phyloP scores from a whole-genome alignment of 2,888 invertebrate genomes.

The Drosophila vallismaia region DNA sequence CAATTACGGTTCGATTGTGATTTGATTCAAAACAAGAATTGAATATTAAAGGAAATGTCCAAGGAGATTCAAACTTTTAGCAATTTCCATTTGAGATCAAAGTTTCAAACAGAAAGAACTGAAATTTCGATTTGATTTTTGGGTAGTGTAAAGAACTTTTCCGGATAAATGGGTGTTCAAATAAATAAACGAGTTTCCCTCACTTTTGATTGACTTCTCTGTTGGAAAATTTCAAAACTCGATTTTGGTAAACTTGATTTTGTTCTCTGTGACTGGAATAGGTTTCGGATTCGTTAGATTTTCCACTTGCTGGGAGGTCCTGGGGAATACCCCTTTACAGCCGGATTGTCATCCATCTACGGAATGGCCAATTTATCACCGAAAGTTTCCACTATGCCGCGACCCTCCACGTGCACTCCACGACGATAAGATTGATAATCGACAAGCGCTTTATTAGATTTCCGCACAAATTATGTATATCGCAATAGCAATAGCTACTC shows the following conservation, averaged over 20 bases:
- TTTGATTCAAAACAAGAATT: not conserved
- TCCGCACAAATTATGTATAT: slow-evolving; percentile 34
- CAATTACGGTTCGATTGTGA: not conserved
- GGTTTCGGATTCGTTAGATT: slow-evolving; percentile 8
- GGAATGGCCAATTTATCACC: slow-evolving; percentile 21
- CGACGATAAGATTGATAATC: slow-evolving; percentile 42
- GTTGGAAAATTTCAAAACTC: not conserved
- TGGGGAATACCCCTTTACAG: not conserved
- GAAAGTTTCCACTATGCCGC: slow-evolving; percentile 37
- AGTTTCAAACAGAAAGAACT: too few species aligned
- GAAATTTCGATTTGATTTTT: too few species aligned
- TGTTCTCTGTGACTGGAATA: not conserved
- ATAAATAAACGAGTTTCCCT: not conserved
- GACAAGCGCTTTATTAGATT: slow-evolving; percentile 34
- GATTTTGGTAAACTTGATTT: not conserved
- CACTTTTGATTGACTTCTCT: not conserved
- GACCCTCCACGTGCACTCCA: slow-evolving; percentile 9
- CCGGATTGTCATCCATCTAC: slow-evolving; percentile 6
- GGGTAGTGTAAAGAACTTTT: not conserved
- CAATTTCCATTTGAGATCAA: too few species aligned
- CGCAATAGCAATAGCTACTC: not conserved
- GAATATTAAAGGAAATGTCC: not conserved
- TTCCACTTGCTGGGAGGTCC: not conserved
- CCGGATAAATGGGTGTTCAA: not conserved
- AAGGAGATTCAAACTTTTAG: not conserved